Conservation (phyloP, 2,888 invertebrate genomes). For the Gryllus longicercus region DNA sequence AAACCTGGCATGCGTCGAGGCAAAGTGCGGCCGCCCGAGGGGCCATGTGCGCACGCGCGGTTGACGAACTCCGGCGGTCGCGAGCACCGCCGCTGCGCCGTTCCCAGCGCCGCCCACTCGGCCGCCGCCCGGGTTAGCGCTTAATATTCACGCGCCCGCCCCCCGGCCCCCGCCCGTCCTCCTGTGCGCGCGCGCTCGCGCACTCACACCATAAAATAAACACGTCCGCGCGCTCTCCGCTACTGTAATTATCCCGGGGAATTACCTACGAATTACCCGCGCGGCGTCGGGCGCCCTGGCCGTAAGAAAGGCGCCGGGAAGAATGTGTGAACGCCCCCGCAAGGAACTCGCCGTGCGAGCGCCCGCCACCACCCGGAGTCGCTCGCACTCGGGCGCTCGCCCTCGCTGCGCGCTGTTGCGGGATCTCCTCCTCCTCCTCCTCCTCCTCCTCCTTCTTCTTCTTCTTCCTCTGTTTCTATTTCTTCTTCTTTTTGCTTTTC, state of each 20-base stretch:
- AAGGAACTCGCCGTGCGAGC: not conserved
- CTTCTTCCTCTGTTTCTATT: no score
- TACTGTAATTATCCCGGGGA: conserved; percentile 5
- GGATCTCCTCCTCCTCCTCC: no score
- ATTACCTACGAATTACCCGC: conserved; percentile 8
- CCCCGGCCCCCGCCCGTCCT: not conserved
- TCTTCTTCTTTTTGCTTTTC: no score
- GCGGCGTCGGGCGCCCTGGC: not conserved
- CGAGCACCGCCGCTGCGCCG: not conserved
- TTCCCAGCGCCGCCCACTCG: conserved; percentile 4
- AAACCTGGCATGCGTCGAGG: no score
- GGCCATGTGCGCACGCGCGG: not conserved
- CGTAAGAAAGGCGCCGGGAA: not conserved
- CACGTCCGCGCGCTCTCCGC: not conserved
- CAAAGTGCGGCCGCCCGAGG: no score
- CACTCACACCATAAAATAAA: conserved; percentile 17
- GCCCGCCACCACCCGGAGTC: not conserved
- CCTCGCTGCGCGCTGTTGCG: no score
- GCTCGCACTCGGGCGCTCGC: no score
- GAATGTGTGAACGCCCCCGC: conserved; percentile 8
- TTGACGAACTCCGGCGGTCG: not conserved
- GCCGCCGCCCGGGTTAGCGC: not conserved
- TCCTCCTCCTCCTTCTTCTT: no score
- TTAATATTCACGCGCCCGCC: not conserved
- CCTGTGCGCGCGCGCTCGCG: not conserved